Conservation (phyloP, 2,888 invertebrate genomes). For the Epinotia bilunana region DNA sequence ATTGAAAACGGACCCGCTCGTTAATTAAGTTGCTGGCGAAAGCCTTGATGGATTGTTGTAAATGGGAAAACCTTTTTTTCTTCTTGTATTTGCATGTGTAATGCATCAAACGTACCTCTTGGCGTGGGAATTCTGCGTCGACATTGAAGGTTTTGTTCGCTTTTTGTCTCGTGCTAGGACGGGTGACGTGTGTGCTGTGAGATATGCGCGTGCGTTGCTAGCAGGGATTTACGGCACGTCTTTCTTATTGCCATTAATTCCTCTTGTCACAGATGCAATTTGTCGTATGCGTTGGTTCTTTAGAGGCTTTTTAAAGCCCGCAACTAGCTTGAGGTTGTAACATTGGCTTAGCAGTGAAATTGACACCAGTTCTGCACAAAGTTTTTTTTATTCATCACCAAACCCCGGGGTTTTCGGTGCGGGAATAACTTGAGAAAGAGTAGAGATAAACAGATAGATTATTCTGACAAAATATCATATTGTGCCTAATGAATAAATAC, state of each 20-base stretch:
- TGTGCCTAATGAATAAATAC: too few species aligned
- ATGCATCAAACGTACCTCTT: slow-evolving; percentile 71
- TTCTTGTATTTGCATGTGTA: slow-evolving; percentile 77
- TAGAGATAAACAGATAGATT: too few species aligned
- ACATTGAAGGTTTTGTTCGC: slow-evolving; percentile 58
- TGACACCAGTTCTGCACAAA: not conserved
- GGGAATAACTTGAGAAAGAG: too few species aligned
- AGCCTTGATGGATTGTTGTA: slow-evolving; percentile 76
- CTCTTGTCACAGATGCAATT: slow-evolving; percentile 43
- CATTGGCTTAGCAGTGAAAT: not conserved
- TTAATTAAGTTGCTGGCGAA: slow-evolving; percentile 77
- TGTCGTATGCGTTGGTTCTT: slow-evolving; percentile 38
- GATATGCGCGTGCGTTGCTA: slow-evolving; percentile 36
- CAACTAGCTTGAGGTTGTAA: not conserved
- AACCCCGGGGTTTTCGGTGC: too few species aligned
- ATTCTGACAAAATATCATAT: too few species aligned
- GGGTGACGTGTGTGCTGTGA: slow-evolving; percentile 51
- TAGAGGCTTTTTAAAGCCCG: slow-evolving; percentile 9
- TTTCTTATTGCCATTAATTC: slow-evolving; percentile 44
- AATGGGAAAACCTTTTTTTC: slow-evolving; percentile 69
- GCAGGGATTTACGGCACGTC: slow-evolving; percentile 39
- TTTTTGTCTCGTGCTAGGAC: slow-evolving; percentile 73
- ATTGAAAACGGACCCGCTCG: slow-evolving; percentile 72
- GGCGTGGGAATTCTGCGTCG: slow-evolving; percentile 72
- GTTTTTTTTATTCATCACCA: too few species aligned